Base-by-base conservation (phyloP, 1,140 invertebrate species). In the Adelges cooleyi region DNA sequence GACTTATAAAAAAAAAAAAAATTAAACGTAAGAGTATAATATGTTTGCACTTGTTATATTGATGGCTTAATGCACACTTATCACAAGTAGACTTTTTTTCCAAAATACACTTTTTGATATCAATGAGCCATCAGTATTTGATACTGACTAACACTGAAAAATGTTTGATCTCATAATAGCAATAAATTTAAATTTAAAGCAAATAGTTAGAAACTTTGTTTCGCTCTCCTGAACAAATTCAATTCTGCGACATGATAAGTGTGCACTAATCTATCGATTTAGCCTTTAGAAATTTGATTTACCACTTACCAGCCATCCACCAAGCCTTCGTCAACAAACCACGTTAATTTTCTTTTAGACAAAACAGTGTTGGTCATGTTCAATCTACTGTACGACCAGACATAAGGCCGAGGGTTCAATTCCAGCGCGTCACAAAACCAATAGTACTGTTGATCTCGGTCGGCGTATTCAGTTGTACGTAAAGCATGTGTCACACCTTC, bases 291-390 rank as follows among this genome's bases (percentile, higher is more conserved):
- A n/a, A n/a, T n/a, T n/a, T n/a, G n/a, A n/a, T 17, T 27, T 46
- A 29, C 51, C 54, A 76, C 80, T 78, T 78, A 88, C 95, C 96
- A 99, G 70, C 95, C 95, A 79, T 96, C 92, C 9, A 99, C 97
- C 42, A 90, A 74, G 17, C 89, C 87, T 72, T 96, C 80, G 20
- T 93, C 83, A 0, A 99, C 96, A 75, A 99, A 95, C 92, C 93
- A 98, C 0, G 95, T 96, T 0, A 99, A 78, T 75, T 96, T 98
- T 67, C 96, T 79, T 76, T 99, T 99, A 0, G 94, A 98, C 25
- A 99, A 77, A 38, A 99, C 94, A 22, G 95, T 98, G 70, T 98
- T 94, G 4, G 91, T 97, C 85, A 99, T 92, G 70, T 96, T 98
- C 13, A 98, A 77, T 68, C 95, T 80, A 65, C 76, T 80, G 76